Conservation (phyloP, 2,113 vertebrate genomes). For the Indicator maculatus region DNA sequence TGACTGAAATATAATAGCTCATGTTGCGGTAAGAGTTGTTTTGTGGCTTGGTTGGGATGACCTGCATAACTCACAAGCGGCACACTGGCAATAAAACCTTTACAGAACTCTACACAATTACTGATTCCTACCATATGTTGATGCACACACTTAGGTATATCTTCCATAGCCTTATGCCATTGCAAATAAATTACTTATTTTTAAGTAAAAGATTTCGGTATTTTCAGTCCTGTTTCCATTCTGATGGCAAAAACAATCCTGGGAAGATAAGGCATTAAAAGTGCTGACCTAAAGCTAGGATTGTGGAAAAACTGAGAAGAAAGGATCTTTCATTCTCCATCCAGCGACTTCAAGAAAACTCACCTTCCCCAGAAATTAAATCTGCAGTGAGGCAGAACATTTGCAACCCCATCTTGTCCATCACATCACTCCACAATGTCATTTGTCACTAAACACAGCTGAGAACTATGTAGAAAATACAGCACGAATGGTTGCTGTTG, state of each 20-base stretch:
- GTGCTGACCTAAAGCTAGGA: neutral
- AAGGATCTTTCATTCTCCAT: neutral
- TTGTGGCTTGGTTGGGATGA: constrained; percentile 54
- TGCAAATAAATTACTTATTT: neutral
- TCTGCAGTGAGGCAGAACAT: fast-evolving
- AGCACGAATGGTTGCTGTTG: neutral
- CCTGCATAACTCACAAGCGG: constrained; percentile 43
- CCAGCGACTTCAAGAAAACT: neutral
- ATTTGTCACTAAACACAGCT: neutral
- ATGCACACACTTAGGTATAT: neutral
- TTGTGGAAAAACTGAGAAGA: neutral
- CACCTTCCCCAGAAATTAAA: neutral
- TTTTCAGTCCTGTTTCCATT: neutral
- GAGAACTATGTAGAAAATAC: neutral
- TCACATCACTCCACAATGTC: neutral
- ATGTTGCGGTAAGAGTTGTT: constrained; percentile 28
- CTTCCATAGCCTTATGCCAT: neutral
- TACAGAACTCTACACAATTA: neutral
- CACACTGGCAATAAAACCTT: constrained; percentile 18
- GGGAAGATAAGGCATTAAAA: neutral
- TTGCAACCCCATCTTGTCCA: neutral
- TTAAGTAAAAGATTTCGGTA: neutral
- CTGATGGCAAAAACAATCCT: neutral
- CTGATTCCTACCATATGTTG: neutral
- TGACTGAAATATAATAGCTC: neutral